Base-by-base conservation (phyloP, 2,113 vertebrate species). In the Tapirus terrestris region DNA sequence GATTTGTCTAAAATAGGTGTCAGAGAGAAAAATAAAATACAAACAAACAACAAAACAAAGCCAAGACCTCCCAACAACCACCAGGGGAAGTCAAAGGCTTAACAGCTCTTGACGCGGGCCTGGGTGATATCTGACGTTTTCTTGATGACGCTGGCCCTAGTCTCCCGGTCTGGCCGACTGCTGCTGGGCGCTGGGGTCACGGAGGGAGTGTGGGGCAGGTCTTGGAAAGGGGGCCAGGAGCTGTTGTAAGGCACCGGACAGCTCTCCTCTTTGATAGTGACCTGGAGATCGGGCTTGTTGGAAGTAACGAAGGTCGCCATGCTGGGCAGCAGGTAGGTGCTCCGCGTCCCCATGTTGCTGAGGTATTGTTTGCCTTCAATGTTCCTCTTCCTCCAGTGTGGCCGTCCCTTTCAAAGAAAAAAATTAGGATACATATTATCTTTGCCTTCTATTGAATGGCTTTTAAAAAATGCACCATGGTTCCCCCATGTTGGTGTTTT, bases 71-170 rank as follows among this genome's bases (percentile, higher is more conserved):
- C 95, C 97, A 94, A 93, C 91, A 89, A 92, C 95, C 97, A 76
- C 70, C 48, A 29, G 82, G 96, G 98, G 97, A 96, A 18, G 80
- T 91, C 96, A 80, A 73, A 97, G 97, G 98, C 98, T 99, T 99
- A 99, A 96, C 98, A 99, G 98, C 99, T 99, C 98, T 99, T 99
- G 97, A 99, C 99, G 31, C 99, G 98, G 0, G 99, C 98, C 98
- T 99, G 99, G 92, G 99, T 99, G 98, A 99, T 99, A 56, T 99
- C 99, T 9, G 99, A 99, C 0, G 99, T 99, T 77, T 99, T 99
- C 99, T 99, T 99, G 98, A 99, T 99, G 98, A 99, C 99, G 0
- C 99, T 99, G 91, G 99, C 99, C 39, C 99, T 99, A 5, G 99
- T 99, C 98, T 99, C 99, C 0, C 99, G 99, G 96, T 98, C 98